Base-by-base conservation (phyloP, 2,113 vertebrate species). In the Cololabis saira region DNA sequence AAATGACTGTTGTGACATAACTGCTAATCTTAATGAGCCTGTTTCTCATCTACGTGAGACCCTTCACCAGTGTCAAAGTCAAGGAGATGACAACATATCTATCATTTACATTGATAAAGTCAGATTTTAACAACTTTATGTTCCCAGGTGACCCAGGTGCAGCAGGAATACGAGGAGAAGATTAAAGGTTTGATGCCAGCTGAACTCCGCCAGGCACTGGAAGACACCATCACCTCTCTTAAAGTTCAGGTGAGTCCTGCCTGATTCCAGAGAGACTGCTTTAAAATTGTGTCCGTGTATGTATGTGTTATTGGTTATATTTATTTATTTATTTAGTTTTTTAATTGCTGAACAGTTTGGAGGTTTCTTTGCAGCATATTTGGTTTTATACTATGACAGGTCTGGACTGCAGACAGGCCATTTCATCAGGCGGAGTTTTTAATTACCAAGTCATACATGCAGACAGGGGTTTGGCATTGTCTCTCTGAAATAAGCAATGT, bases 201-300 rank as follows among this genome's bases (percentile, higher is more conserved):
- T 1, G 94, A 94, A 67, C 72, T 96, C 59, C 91, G 92, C 63
- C 91, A 95, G 80, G 95, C 98, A 48, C 91, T 98, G 47, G 96
- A 99, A 90, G 95, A 98, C 86, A 98, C 95, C 71, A 98, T 99
- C 86, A 78, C 86, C 43, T 98, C 96, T 55, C 93, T 99, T 42
- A 97, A 95, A 91, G 93, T 95, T 74, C 98, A 99, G 98, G 98
- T 98, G 92, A 90, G 74, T 40, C 1, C 17, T 11, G 24, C 17
- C 17, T 14, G 5, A 14, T 6, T 51, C 15, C 24, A 49, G 8
- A 69, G 17, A 13, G 15, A 30, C n/a, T 45, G 0, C 27, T 43
- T 54, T 49, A 58, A 45, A 47, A 37, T 30, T 30, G 30, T 30
- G 30, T 8, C n/a, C n/a, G n/a, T n/a, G n/a, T 27, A 27, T 27